Conservation (phyloP, 53 echinoderm and acorn worm genomes). For the Paracentrotus lividus region DNA sequence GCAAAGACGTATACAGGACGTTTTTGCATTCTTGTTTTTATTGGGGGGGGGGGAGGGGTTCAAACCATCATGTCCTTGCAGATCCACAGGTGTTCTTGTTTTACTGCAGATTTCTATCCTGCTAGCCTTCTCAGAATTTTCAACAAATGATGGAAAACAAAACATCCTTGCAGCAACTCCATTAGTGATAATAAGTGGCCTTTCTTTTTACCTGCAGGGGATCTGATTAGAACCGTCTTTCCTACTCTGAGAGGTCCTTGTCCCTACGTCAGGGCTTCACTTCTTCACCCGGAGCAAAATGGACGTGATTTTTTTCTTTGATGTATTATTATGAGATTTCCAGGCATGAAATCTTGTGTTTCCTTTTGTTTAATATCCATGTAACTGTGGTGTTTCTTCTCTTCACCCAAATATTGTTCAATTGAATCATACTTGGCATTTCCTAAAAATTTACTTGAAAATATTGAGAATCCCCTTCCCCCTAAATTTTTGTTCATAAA, state of each 20-base stretch:
- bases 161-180: constrained; percentile 17
- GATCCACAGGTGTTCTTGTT: background rate
- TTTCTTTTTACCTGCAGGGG: background rate
- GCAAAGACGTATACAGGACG: too few species aligned
- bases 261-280: background rate
- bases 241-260: background rate
- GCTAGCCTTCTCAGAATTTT: background rate
- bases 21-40: too few species aligned
- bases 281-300: background rate
- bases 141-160: background rate
- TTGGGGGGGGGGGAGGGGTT: too few species aligned
- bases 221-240: background rate
- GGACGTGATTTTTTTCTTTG: background rate
- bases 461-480: too few species aligned
- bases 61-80: too few species aligned
- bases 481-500: too few species aligned
- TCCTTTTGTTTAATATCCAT: too few species aligned
- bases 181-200: constrained; percentile 11
- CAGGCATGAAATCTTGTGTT: background rate
- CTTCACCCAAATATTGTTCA: too few species aligned
- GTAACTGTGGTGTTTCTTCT: too few species aligned
- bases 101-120: background rate
- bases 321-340: background rate
- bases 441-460: too few species aligned
- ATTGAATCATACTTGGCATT: too few species aligned